phyloP scores from a whole-genome alignment of 1,140 invertebrate species.

The Ptiloglossa arizonensis region DNA sequence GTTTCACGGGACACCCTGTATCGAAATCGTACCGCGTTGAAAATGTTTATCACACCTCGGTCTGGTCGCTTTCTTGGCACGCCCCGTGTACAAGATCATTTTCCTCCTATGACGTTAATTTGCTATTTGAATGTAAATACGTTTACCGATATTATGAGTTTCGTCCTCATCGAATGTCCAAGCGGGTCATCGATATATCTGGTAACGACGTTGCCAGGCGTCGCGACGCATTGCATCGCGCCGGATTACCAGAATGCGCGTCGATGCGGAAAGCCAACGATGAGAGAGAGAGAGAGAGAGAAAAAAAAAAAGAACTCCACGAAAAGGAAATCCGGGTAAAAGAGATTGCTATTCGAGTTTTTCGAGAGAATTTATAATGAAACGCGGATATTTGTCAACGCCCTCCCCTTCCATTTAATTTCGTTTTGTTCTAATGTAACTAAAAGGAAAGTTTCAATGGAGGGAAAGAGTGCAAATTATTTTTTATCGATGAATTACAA shows the following conservation, averaged over 20 bases:
- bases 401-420: background rate
- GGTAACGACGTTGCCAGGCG: constrained; percentile 21
- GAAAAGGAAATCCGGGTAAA: background rate
- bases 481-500: too few species aligned
- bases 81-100: background rate
- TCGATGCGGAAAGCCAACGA: constrained; percentile 14
- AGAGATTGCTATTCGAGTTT: background rate
- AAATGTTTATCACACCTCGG: too few species aligned
- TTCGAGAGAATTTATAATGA: constrained; percentile 3
- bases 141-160: constrained; percentile 19
- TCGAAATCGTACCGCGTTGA: too few species aligned
- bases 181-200: constrained; percentile 25
- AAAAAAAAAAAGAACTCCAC: background rate
- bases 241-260: constrained; percentile 21
- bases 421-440: background rate
- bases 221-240: constrained; percentile 19
- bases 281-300: background rate
- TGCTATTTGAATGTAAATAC: constrained; percentile 38
- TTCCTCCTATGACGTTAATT: constrained; percentile 10
- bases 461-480: too few species aligned
- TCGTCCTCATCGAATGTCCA: background rate
- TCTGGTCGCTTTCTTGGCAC: too few species aligned
- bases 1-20: too few species aligned
- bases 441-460: background rate
- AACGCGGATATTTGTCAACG: background rate